Base-by-base conservation (phyloP, 1,140 invertebrate genomes). In the Tetranychus cinnabarinus region DNA sequence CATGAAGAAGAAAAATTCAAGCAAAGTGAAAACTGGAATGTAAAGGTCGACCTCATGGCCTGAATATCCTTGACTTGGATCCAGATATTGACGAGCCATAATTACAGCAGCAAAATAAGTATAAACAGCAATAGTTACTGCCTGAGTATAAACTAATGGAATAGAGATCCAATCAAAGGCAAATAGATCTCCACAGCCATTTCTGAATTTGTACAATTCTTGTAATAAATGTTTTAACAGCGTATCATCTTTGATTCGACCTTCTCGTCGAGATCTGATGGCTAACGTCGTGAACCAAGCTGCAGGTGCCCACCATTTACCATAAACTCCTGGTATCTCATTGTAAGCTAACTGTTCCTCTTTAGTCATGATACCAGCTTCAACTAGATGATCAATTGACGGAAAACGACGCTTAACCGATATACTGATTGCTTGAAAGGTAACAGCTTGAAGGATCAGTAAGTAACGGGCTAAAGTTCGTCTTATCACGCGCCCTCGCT, bases 1-100 rank as follows among this genome's bases (percentile, higher is more conserved):
- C 67, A 95, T 84, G 76, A 93, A 96, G 73, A 95, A 95, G 70
- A 88, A 86, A 71, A 95, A 95, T 85, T 90, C 76, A 58, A 79
- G 79, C 71, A 66, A 60, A 36, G 65, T 67, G 48, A 70, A 67
- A 68, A 73, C 60, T 50, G 62, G 68, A 60, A 65, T 58, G 56
- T 64, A 67, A 37, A 67, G 59, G 62, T 69, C 67, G 35, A 69
- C 62, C 31, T 67, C 68, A 61, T 69, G 66, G 1, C 63, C 61
- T 33, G 64, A 55, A 61, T 66, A 69, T 56, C 64, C 65, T 59
- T 72, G 66, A 10, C 56, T 59, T 12, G 78, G 76, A 0, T 79
- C 75, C 55, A 92, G 78, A 72, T 86, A 83, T 72, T 90, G 86
- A 37, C 83, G 75, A 5, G 85, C 86, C 70, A 89, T 77, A 31